phyloP scores from a whole-genome alignment of 1,140 invertebrate species.

The Papilio polytes region DNA sequence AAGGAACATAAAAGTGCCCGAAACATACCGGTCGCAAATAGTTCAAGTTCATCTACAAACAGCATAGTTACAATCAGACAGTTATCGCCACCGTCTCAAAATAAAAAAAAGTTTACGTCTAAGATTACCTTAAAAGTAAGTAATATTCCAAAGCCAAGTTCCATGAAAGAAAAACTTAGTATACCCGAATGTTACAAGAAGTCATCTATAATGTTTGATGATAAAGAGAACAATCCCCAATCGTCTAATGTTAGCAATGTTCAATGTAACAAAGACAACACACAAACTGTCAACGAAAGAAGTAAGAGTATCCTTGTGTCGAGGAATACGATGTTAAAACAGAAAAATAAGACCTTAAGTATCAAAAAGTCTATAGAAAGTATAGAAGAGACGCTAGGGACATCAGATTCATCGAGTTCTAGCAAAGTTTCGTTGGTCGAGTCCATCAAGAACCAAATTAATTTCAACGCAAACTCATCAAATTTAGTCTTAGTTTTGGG shows the following conservation, averaged over 20 bases:
- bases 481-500: slow-evolving; percentile 47
- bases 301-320: slow-evolving; percentile 59
- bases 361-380: slow-evolving; percentile 37
- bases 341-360: slow-evolving; percentile 40
- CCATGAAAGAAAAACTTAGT: slow-evolving; percentile 47
- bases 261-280: slow-evolving; percentile 45
- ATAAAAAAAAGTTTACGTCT: slow-evolving; percentile 42
- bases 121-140: slow-evolving; percentile 49
- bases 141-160: slow-evolving; percentile 50
- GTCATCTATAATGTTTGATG: slow-evolving; percentile 45
- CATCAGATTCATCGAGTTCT: neutral
- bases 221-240: slow-evolving; percentile 70
- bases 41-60: slow-evolving; percentile 70
- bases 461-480: slow-evolving; percentile 25
- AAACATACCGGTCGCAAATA: slow-evolving; percentile 62
- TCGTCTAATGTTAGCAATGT: slow-evolving; percentile 48
- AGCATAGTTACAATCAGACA: slow-evolving; percentile 54
- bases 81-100: slow-evolving; percentile 39
- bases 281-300: slow-evolving; percentile 45
- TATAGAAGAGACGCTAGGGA: slow-evolving; percentile 28
- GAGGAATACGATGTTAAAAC: slow-evolving; percentile 34
- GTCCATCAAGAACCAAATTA: slow-evolving; percentile 5
- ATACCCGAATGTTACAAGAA: slow-evolving; percentile 17
- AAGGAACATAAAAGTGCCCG: slow-evolving; percentile 44
- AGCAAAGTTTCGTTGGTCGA: neutral